Evolutionary conservation across 2,113 vertebrate genomes (phyloP), one percentile per base, ranked within the genome.

Genomic region (Danionella cerebrum): DNA sequence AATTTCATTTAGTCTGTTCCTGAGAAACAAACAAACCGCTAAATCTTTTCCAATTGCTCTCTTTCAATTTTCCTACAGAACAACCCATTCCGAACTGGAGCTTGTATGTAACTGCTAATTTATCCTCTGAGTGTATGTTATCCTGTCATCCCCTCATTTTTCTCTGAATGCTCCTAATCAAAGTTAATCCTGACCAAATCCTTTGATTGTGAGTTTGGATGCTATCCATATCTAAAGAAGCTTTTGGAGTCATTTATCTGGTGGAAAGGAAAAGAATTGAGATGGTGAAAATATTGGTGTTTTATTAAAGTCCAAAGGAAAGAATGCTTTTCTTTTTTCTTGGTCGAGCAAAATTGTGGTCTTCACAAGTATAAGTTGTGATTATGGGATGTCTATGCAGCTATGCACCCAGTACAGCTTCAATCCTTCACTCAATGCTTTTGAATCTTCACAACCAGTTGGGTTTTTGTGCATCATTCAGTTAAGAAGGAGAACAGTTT

Each of bases 131-230:
- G 83, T 84, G 89, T 88, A 91, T 91, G 88, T 76, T 69, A 84
- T 91, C 87, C 89, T 93, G 92, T 93, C 92, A 91, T 86, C 85
- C 84, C 89, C 73, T 84, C 87, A 77, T 89, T 89, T 91, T 87
- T 92, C 82, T 87, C 74, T 69, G 88, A 87, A 83, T 89, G 90
- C 90, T 90, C 90, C 90, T 96, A 95, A 94, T 96, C 93, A 89
- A 86, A 90, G 93, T 93, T 95, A 95, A 98, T 95, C 92, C 91
- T 84, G 87, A 81, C 87, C 88, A 94, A 96, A 98, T 94, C 91
- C 90, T 92, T 94, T 94, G 93, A 97, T 95, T 97, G 93, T 95
- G 89, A 90, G 88, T 93, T 96, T 96, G 94, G 94, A 96, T 84
- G 77, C 52, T 84, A 89, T 95, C 94, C 93, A 96, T 92, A 89